Evolutionary conservation across 1,140 invertebrate genomes (phyloP).

Genomic region (Drosophila ficusphila): DNA sequence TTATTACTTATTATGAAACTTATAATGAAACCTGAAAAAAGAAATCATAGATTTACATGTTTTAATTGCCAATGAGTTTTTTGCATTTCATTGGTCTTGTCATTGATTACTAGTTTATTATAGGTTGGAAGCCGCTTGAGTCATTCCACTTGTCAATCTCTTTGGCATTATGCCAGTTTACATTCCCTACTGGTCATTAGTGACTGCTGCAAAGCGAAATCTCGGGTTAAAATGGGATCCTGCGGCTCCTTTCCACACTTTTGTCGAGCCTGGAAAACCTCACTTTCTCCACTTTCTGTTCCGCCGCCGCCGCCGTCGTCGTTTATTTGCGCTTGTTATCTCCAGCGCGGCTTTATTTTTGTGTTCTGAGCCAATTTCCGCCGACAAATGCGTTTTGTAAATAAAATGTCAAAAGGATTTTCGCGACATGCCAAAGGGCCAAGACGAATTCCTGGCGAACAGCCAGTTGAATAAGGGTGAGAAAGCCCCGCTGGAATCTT

Average conservation of each 20-base stretch:
- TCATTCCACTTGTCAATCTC: constrained; percentile 24
- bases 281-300: constrained; percentile 13
- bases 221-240: constrained; percentile 5
- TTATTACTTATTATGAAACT: too few species aligned
- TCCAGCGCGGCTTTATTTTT: constrained; percentile 71
- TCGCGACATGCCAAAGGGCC: constrained; percentile 39
- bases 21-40: too few species aligned
- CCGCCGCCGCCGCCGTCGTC: constrained; percentile 14
- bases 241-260: background rate
- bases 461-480: constrained; percentile 1
- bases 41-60: too few species aligned
- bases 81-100: background rate
- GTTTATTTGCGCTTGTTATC: constrained; percentile 52
- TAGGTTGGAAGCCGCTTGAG: constrained; percentile 14
- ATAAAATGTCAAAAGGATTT: constrained; percentile 80
- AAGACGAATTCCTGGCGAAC: constrained; percentile 1
- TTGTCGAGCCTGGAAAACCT: constrained; percentile 21
- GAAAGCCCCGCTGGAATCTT: background rate
- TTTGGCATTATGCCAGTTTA: constrained; percentile 7
- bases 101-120: constrained; percentile 19
- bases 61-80: background rate
- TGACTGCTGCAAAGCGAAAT: constrained; percentile 11
- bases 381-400: constrained; percentile 78
- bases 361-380: constrained; percentile 76
- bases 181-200: constrained; percentile 26